phyloP scores from a whole-genome alignment of 2,888 invertebrate genomes.

The Odontocolon sp. region DNA sequence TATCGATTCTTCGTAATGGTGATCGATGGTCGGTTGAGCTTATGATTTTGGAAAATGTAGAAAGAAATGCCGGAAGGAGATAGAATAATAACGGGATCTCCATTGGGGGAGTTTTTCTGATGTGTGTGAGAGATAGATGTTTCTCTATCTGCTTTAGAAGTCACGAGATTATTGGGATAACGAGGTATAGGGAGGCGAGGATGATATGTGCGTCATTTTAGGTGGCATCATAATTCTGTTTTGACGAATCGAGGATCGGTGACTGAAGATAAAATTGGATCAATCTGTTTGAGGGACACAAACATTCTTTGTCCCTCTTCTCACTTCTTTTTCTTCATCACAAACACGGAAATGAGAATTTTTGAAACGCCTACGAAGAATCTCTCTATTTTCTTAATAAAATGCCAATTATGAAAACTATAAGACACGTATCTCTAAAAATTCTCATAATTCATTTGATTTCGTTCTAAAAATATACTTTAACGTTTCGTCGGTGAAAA shows the following conservation, averaged over 20 bases:
- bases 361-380: not conserved
- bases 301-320: not conserved
- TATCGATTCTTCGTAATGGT: not conserved
- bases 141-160: not conserved
- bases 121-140: not conserved
- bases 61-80: not conserved
- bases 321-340: not conserved
- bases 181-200: slow-evolving; percentile 4
- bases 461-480: not conserved
- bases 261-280: slow-evolving; percentile 27
- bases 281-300: slow-evolving; percentile 18
- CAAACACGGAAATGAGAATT: slow-evolving; percentile 7
- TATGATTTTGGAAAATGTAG: slow-evolving; percentile 10
- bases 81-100: not conserved
- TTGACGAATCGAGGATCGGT: slow-evolving; percentile 28
- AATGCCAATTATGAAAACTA: too few species aligned
- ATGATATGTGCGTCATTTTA: not conserved
- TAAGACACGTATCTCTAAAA: too few species aligned
- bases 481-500: too few species aligned
- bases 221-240: slow-evolving; percentile 13
- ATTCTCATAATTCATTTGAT: too few species aligned
- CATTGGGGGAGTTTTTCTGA: not conserved
- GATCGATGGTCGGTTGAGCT: not conserved
- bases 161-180: slow-evolving; percentile 29
- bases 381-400: too few species aligned